Base-by-base conservation (phyloP, 30 jellyfish, hydroid and myxozoan genomes). In the Sanderia malayensis region DNA sequence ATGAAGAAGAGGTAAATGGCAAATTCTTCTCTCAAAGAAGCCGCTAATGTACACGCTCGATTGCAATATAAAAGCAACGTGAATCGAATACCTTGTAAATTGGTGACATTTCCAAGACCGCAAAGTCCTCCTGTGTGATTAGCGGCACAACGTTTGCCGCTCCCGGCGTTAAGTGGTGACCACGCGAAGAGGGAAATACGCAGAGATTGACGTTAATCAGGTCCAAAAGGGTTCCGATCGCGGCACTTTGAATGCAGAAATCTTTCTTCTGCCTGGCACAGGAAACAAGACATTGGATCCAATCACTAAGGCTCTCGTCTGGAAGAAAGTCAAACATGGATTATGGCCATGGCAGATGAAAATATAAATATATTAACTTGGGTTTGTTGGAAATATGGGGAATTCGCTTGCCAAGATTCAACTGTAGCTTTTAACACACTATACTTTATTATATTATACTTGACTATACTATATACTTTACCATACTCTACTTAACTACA, bases 141-240 rank as follows among this genome's bases (percentile, higher is more conserved):
- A 89, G 59, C 25, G 97, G 97, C n/a, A 82, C 78, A 23, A 89
- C 84, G 44, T 75, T 80, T 7, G 88, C 78, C 9, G 73, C 55
- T 25, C 75, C 65, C 41, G 55, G 53, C 18, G 63, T 23, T 2
- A 61, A 24, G 11, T 4, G 21, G 19, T 70, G 61, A 23, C 58
- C 71, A 18, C 55, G 61, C 17, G 53, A 44, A 22, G 84, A 31
- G 6, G 92, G 88, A 31, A 66, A 71, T 0, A 71, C 94, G 46
- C 88, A 82, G 27, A 81, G 81, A n/a, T 89, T 78, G 82, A 90
- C 95, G 62, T 90, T 82, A 4, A 90, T 57, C 53, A 90, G 69
- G 67, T 90, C 98, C 79, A 90, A 70, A 26, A 90, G 68, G 1
- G 98, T 80, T 6, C 85, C 83, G 44, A 90, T 83, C 1, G 98